Evolutionary conservation across 2,113 vertebrate species (phyloP).

Genomic region (Gallinago paraguaiae): DNA sequence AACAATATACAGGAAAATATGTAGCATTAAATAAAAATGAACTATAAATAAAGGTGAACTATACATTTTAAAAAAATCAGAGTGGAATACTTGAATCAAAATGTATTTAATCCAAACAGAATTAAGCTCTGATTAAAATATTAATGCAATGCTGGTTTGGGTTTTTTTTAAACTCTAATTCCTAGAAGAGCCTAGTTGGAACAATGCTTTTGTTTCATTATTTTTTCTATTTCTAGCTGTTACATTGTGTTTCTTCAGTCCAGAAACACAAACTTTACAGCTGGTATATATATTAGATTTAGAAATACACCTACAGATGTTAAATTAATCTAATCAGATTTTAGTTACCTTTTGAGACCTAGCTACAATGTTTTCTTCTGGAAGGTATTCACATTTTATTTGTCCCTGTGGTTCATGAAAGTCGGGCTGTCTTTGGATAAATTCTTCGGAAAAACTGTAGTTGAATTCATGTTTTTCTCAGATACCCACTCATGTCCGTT

Average conservation of each 20-base stretch:
- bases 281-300: background rate
- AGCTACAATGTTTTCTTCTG: background rate
- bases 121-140: background rate
- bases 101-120: background rate
- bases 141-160: background rate
- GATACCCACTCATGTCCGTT: background rate
- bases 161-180: background rate
- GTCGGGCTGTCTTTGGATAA: background rate
- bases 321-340: slow-evolving; percentile 5
- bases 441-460: background rate
- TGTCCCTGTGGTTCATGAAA: background rate
- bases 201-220: background rate
- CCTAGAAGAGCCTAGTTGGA: background rate
- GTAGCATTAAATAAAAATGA: background rate
- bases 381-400: background rate
- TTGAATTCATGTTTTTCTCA: background rate
- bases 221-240: background rate
- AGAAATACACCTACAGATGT: slow-evolving; percentile 14
- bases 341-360: background rate
- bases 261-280: background rate
- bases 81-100: background rate
- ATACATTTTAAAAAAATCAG: background rate
- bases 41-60: background rate
- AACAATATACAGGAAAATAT: background rate
- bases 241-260: background rate